Conservation (phyloP, 2,113 vertebrate species). For the Stomatorhinus ivindoensis region DNA sequence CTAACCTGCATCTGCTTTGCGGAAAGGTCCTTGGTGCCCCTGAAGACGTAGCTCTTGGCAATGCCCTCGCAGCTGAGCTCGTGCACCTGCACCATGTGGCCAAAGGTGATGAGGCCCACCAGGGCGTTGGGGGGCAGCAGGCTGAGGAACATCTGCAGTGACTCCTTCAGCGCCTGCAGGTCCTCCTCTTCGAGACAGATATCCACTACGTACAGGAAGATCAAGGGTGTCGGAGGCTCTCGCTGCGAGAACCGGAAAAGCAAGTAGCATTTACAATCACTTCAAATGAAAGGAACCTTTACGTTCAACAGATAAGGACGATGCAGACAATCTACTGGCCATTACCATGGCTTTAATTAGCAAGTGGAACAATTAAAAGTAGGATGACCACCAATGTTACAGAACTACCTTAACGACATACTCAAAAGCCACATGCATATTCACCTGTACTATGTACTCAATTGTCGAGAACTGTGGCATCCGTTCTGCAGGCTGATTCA, state of each 20-base stretch:
- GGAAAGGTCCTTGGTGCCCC: constrained; percentile 89
- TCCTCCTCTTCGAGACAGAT: constrained; percentile 94
- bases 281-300: not conserved
- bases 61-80: constrained; percentile 94
- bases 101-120: constrained; percentile 93
- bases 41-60: constrained; percentile 93
- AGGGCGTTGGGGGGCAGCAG: constrained; percentile 81
- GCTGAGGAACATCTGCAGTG: constrained; percentile 93
- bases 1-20: constrained; percentile 92
- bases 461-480: constrained; percentile 98
- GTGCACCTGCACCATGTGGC: constrained; percentile 93
- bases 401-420: constrained; percentile 7
- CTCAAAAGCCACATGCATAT: constrained; percentile 6
- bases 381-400: not conserved
- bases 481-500: constrained; percentile 91
- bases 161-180: constrained; percentile 91
- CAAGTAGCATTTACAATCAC: not conserved
- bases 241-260: constrained; percentile 54
- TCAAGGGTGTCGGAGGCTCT: constrained; percentile 68
- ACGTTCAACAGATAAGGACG: not conserved
- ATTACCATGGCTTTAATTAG: not conserved
- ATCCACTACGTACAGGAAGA: constrained; percentile 94
- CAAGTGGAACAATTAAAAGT: not conserved
- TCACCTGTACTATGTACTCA: constrained; percentile 95
- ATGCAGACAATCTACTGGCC: no score